phyloP scores from a whole-genome alignment of 2,113 vertebrate genomes.

The Gorilla gorilla region DNA sequence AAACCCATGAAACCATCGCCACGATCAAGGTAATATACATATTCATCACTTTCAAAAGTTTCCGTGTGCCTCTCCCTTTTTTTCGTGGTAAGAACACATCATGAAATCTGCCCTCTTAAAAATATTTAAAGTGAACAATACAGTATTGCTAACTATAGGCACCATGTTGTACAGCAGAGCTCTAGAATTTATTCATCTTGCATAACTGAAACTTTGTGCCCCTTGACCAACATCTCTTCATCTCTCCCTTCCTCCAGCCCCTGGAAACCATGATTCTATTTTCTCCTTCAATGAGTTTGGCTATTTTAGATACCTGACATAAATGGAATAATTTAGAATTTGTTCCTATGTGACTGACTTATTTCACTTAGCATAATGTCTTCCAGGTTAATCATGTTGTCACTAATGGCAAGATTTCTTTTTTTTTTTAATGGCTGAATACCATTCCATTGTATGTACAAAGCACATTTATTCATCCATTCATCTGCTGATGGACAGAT shows the following conservation, averaged over 20 bases:
- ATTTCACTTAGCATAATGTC: not conserved
- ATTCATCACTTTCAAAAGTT: not conserved
- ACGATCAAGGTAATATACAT: not conserved
- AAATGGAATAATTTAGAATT: not conserved
- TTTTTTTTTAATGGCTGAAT: not conserved
- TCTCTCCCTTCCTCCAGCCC: not conserved
- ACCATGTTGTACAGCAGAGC: not conserved
- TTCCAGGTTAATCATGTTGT: not conserved
- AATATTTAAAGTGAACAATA: not conserved
- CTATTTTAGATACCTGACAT: not conserved
- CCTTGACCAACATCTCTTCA: not conserved
- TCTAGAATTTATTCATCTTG: not conserved
- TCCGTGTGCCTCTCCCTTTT: not conserved
- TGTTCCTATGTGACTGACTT: not conserved
- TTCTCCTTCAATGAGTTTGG: not conserved
- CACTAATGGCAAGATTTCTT: not conserved
- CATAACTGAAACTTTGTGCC: not conserved
- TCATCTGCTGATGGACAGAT: not conserved
- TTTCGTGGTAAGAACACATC: not conserved
- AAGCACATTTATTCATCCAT: not conserved
- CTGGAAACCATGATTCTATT: not conserved
- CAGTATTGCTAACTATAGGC: not conserved
- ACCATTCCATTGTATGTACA: not conserved
- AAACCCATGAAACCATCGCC: not conserved
- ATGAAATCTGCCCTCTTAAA: not conserved